A percentile compares a stretch with the other conserved stretches of the same genome.
Evolutionary conservation across 2,113 vertebrate genomes (phyloP).

Genomic region (Cettia cetti): DNA sequence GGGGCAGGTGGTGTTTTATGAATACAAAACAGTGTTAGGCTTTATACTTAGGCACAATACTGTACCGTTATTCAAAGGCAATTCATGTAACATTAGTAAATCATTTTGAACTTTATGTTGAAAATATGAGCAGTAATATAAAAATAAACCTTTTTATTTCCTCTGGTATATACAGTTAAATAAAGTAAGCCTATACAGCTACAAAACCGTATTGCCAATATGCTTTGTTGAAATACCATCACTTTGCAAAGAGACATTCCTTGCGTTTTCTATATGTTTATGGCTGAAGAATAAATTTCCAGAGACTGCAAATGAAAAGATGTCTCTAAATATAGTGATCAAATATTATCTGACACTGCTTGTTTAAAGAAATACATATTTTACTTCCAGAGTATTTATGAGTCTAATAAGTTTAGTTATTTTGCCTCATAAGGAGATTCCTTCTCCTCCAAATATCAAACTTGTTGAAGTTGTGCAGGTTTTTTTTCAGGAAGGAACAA

Average conservation of each 20-base stretch:
- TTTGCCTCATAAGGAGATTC: conserved; percentile 24
- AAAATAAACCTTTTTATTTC: conserved; percentile 69
- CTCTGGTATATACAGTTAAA: conserved; percentile 60
- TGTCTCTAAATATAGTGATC: conserved; percentile 30
- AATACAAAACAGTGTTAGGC: conserved; percentile 29
- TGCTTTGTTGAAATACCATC: conserved; percentile 55
- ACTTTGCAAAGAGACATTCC: conserved; percentile 20
- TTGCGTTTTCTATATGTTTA: conserved; percentile 39
- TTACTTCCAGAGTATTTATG: conserved; percentile 50
- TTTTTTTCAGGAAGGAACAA: conserved; percentile 1
- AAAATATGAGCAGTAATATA: conserved; percentile 55
- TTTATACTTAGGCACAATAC: conserved; percentile 37
- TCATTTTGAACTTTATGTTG: conserved; percentile 62
- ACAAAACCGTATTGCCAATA: conserved; percentile 33
- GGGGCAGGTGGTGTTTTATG: conserved; percentile 10
- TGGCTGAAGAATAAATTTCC: conserved; percentile 58
- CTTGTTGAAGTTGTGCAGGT: neutral
- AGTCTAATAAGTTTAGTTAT: conserved; percentile 48
- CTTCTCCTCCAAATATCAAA: neutral
- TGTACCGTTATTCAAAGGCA: conserved; percentile 48
- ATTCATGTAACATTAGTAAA: conserved; percentile 63
- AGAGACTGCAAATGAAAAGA: conserved; percentile 60
- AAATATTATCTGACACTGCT: conserved; percentile 55
- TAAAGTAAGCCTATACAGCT: conserved; percentile 46
- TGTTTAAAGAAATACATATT: conserved; percentile 60